These are phyloP conservation scores for Aleiodes alternator DNA, from an alignment of 2,888 invertebrate species.

Conservation along the genomic window DNA sequence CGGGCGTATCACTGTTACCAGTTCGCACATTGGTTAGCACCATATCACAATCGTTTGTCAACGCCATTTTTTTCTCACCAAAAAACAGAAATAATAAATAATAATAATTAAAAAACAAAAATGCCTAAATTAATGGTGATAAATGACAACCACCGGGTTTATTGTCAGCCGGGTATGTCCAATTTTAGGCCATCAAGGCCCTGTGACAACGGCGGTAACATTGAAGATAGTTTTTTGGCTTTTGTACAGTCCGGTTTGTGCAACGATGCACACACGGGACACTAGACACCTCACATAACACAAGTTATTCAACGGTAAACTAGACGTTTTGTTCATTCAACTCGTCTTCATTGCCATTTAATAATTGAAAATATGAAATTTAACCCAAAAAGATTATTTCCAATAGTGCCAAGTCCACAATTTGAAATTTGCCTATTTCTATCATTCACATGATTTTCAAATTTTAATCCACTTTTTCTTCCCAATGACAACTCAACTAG, in stretches of 20 bases:
- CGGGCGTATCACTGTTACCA: conserved; percentile 60
- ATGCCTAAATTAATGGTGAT: neutral
- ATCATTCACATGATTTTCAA: neutral
- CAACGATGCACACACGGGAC: conserved; percentile 59
- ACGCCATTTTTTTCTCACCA: conserved; percentile 68
- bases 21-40: conserved; percentile 56
- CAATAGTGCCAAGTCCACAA: neutral
- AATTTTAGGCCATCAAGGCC: conserved; percentile 30
- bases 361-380: neutral
- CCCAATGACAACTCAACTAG: conserved; percentile 16
- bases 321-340: neutral
- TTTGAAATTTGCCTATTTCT: neutral
- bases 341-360: neutral
- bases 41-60: conserved; percentile 67
- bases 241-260: conserved; percentile 13
- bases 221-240: conserved; percentile 40
- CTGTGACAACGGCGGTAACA: conserved; percentile 27
- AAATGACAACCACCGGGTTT: neutral
- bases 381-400: neutral
- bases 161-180: conserved; percentile 15
- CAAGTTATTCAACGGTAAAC: conserved; percentile 50
- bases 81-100: conserved; percentile 18
- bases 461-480: neutral
- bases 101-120: neutral
- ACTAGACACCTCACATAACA: conserved; percentile 61